These are phyloP conservation scores for Gonatopus flavifemur DNA, from an alignment of 1,140 invertebrate genomes.

Conservation along the genomic window DNA sequence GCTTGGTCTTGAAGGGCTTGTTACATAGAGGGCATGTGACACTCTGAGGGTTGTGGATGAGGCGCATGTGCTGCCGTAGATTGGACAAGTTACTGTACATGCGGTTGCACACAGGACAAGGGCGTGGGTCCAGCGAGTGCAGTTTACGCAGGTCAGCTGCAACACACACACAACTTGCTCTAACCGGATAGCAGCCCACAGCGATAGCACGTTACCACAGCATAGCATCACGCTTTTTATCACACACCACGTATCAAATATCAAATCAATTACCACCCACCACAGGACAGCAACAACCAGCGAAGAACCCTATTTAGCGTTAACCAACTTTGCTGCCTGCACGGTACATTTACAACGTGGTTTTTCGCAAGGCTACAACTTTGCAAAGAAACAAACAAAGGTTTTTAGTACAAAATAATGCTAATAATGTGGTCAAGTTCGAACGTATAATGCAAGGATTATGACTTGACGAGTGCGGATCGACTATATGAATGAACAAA, in stretches of 20 bases:
- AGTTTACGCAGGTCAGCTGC: constrained; percentile 63
- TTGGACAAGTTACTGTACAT: constrained; percentile 80
- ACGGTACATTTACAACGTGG: constrained; percentile 33
- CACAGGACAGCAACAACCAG: constrained; percentile 61
- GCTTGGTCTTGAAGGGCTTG: constrained; percentile 77
- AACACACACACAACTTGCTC: constrained; percentile 62
- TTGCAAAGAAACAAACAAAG: background rate
- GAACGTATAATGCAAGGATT: too few species aligned
- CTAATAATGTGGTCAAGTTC: too few species aligned
- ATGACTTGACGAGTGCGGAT: too few species aligned
- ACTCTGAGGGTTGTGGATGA: constrained; percentile 77
- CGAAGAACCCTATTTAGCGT: constrained; percentile 52
- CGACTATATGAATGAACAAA: too few species aligned
- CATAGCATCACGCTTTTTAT: constrained; percentile 39
- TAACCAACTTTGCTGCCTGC: constrained; percentile 48
- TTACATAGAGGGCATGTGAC: constrained; percentile 72
- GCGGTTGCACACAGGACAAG: constrained; percentile 75
- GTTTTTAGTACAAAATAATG: too few species aligned
- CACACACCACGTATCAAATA: constrained; percentile 37
- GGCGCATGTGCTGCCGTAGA: constrained; percentile 76
- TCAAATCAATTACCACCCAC: constrained; percentile 50
- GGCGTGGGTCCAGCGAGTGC: constrained; percentile 69
- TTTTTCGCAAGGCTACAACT: constrained; percentile 17
- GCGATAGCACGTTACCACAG: constrained; percentile 54
- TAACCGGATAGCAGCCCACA: constrained; percentile 59